Base-by-base conservation (phyloP, 2,888 invertebrate genomes). In the Aporophyla lueneburgensis region DNA sequence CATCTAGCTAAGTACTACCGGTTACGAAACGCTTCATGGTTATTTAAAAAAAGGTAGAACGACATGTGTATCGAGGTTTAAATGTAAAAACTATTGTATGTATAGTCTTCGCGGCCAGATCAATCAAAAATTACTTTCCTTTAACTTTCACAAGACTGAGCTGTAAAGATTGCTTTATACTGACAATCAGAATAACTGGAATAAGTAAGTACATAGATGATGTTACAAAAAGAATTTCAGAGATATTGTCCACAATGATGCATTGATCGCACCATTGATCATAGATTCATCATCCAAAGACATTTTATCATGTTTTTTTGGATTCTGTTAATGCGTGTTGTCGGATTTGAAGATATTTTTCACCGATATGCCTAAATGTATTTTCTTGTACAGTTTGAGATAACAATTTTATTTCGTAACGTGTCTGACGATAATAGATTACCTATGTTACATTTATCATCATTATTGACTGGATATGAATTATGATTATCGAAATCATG, bases 251-350 rank as follows among this genome's bases (percentile, higher is more conserved):
- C 14, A 78, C 63, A 78, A 76, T 88, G 84, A 87, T 81, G 88
- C 85, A 87, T 82, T 81, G 33, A 86, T 72, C 81, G 81, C 76
- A 85, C 76, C 79, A 85, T 83, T 82, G 80, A 81, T 67, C 78
- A 85, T 58, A 80, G 76, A 80, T 82, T 84, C 85, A 78, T 85
- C 78, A 85, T 76, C 63, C 49, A 19, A 19, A 51, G 19, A 51
- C 16, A 51, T 19, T 69, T 73, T 79, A 74, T 76, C 74, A 74
- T 77, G 68, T 77, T 81, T 80, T 33, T 78, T 49, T 43, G 56
- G 59, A 78, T 81, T 76, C 76, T 77, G 56, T 68, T 73, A 81
- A 71, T 68, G 62, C 51, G 3, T 51, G 9, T 49, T 84, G 69
- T 62, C 58, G 1, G 58, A 56, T 59, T 62, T 16, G 46, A 16